Conservation (phyloP, 2,113 vertebrate genomes). For the Hemibagrus wyckioides region DNA sequence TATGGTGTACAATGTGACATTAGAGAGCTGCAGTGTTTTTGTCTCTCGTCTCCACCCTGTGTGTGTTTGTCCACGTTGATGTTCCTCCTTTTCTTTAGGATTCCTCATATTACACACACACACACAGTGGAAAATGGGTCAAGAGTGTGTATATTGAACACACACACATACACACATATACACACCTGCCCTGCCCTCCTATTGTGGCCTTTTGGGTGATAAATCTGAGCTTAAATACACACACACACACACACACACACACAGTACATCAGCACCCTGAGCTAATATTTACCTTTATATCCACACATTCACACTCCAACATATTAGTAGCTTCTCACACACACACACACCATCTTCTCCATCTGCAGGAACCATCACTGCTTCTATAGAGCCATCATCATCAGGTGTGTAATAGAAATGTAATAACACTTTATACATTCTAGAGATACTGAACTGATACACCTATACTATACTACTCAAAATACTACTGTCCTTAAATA, state of each 20-base stretch:
- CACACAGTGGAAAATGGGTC: constrained; percentile 1
- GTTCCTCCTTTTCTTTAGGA: background rate
- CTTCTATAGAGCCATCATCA: background rate
- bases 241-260: background rate
- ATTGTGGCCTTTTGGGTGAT: constrained; percentile 2
- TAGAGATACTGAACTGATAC: background rate
- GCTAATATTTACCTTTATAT: constrained; percentile 13
- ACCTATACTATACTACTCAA: no score
- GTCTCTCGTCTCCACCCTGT: constrained; percentile 6
- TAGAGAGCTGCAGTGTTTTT: background rate
- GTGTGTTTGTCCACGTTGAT: background rate
- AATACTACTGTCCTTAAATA: no score
- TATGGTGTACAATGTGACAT: constrained; percentile 3
- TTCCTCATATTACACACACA: constrained; percentile 15
- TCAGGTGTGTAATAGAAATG: background rate
- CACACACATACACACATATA: background rate
- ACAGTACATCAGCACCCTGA: background rate
- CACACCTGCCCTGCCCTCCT: background rate
- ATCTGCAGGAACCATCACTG: background rate
- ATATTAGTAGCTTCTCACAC: background rate
- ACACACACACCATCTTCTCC: background rate
- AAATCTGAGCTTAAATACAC: constrained; percentile 5
- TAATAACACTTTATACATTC: background rate
- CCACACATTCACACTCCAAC: background rate
- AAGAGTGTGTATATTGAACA: constrained; percentile 1